A percentile compares a stretch with the other conserved stretches of the same genome.
These are phyloP conservation scores for Pangasius macronema DNA, from an alignment of 2,797 vertebrate species.

Conservation along the genomic window DNA sequence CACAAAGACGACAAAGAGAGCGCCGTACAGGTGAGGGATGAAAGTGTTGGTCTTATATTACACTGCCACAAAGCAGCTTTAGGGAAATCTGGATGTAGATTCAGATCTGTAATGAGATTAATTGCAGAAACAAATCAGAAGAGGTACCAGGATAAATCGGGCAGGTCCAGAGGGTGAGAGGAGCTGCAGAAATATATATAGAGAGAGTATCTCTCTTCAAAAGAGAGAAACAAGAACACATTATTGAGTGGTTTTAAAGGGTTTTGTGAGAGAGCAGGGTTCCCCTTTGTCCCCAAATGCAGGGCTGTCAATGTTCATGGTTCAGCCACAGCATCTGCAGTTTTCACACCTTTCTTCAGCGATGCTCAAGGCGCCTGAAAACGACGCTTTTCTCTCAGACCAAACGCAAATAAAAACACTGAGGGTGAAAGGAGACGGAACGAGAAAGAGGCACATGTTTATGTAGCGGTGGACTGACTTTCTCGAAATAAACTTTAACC, in stretches of 20 bases:
- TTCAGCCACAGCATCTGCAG: background rate
- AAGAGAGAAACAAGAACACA: background rate
- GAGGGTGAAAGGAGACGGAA: no score
- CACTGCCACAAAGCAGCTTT: background rate
- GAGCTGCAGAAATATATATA: background rate
- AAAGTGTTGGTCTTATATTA: background rate
- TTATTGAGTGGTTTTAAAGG: background rate
- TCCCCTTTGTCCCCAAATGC: background rate
- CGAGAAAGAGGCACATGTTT: background rate
- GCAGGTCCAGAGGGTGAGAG: background rate
- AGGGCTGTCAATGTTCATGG: background rate
- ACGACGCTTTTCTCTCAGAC: no score
- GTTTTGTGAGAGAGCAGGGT: background rate
- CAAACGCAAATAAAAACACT: background rate
- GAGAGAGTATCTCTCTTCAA: background rate
- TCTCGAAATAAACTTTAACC: background rate
- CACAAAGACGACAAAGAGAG: constrained; percentile 91
- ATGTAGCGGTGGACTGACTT: no score
- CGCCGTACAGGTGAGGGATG: constrained; percentile 81
- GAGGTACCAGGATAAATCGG: background rate
- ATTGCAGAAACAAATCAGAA: background rate
- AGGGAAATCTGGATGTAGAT: background rate
- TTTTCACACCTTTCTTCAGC: background rate
- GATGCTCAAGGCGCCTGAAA: background rate
- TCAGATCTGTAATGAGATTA: background rate